Conservation (phyloP, 2,888 invertebrate genomes). For the Apamea sordens region DNA sequence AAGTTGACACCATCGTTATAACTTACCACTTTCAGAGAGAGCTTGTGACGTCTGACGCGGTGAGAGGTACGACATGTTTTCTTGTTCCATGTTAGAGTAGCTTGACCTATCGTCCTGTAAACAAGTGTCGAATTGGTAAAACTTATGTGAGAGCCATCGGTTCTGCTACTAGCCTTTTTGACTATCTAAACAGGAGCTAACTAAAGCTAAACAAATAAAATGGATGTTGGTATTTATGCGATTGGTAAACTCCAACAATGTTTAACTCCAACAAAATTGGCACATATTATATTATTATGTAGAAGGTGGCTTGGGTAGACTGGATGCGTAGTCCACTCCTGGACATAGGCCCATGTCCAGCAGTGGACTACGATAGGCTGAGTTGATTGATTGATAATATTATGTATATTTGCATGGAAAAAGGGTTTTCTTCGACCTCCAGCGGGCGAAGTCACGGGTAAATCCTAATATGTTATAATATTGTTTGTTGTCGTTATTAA, state of each 20-base stretch:
- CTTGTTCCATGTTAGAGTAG: constrained; percentile 73
- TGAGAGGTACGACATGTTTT: constrained; percentile 72
- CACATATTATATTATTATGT: not conserved
- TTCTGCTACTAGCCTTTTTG: not conserved
- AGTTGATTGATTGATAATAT: too few relatives aligned
- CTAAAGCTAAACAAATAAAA: not conserved
- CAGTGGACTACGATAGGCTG: too few relatives aligned
- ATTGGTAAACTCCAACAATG: not conserved
- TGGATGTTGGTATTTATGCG: not conserved
- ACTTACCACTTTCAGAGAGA: constrained; percentile 75
- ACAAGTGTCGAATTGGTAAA: not conserved
- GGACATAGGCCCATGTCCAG: too few relatives aligned
- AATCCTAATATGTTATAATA: not conserved
- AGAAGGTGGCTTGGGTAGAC: too few relatives aligned
- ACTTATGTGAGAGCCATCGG: not conserved
- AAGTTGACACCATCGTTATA: not conserved
- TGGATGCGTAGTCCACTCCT: too few relatives aligned
- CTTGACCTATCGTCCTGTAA: constrained; percentile 70
- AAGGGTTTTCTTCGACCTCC: not conserved
- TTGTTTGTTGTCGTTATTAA: not conserved
- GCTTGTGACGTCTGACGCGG: constrained; percentile 70
- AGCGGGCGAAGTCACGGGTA: not conserved
- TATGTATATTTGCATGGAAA: not conserved
- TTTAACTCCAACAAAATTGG: not conserved
- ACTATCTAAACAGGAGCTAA: not conserved